phyloP scores from a whole-genome alignment of 1,140 invertebrate genomes.

The Leptinotarsa defecta region DNA sequence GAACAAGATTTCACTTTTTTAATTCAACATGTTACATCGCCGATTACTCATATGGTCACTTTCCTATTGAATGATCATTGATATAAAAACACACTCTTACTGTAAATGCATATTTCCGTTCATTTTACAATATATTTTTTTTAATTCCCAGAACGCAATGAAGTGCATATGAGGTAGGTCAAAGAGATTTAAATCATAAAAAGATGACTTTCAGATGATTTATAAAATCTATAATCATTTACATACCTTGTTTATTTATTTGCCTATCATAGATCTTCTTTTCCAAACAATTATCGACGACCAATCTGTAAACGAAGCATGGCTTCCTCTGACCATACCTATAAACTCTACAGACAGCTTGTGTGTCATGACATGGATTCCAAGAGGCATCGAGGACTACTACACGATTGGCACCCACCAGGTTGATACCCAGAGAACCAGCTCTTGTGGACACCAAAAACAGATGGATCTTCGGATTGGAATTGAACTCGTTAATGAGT shows the following conservation, averaged over 20 bases:
- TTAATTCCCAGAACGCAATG: too few relatives aligned
- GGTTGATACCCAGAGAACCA: constrained; percentile 89
- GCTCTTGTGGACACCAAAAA: constrained; percentile 98
- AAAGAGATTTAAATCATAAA: too few relatives aligned
- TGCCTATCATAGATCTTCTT: constrained; percentile 98
- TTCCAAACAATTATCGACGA: constrained; percentile 96
- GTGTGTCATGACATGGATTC: constrained; percentile 99
- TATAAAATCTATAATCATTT: background rate
- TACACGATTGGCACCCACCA: constrained; percentile 95
- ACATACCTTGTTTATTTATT: constrained; percentile 88
- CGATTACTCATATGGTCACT: too few relatives aligned
- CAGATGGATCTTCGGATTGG: constrained; percentile 83
- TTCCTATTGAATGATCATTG: too few relatives aligned
- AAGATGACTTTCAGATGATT: too few relatives aligned
- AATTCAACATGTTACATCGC: too few relatives aligned
- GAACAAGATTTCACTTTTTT: too few relatives aligned
- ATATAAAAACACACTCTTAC: too few relatives aligned
- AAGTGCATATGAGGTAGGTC: too few relatives aligned
- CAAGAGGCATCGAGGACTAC: constrained; percentile 98
- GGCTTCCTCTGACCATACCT: constrained; percentile 94
- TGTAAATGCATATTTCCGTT: too few relatives aligned
- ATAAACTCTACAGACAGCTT: constrained; percentile 97
- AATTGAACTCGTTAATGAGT: constrained; percentile 96
- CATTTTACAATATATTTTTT: too few relatives aligned
- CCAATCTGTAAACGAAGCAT: constrained; percentile 94